Base-by-base conservation (phyloP, 2,888 invertebrate genomes). In the Cheilosia grossa region DNA sequence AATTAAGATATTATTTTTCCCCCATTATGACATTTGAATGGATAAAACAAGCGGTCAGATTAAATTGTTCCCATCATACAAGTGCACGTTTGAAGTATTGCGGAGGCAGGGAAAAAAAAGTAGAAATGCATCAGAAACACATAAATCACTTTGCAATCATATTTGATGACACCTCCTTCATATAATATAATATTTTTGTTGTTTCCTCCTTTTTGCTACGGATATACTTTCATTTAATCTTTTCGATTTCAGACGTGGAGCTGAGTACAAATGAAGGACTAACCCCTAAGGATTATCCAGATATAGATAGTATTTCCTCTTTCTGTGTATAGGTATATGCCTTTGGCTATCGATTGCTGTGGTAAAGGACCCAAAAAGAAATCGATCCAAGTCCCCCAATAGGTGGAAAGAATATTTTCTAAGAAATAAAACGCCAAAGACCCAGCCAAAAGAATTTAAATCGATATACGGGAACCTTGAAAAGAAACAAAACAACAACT, bases 401-500 rank as follows among this genome's bases (percentile, higher is more conserved):
- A 44, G 51, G 53, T 37, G 58, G 59, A 72, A 33, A 27, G 6
- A 27, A 42, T 64, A 70, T 83, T 74, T 83, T 80, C 79, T 83
- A 19, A 83, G 83, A 83, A 83, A 69, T 27, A 10, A 37, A 79
- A 70, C 64, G 49, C 69, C 58, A 61, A 75, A 40, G 17, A 59
- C 53, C 72, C 59, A 77, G 77, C 61, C 67, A 74, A 66, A 47
- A 42, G 53, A 70, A 40, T 66, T 63, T 72, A 78, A 85, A 85
- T 85, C 85, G 70, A 85, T 85, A 81, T 81, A 85, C 58, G 53
- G 66, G 79, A 80, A 80, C 83, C 83, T 83, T 83, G 83, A 83
- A 74, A 64, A 61, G 21, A 37, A 37, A 44, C 74, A 80, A 63
- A 54, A 21, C 40, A 24, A 49, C 30, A 30, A 30, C 30, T 30